Evolutionary conservation across 2,888 invertebrate genomes (phyloP).

Genomic region (Xestoiulus laeticollis): DNA sequence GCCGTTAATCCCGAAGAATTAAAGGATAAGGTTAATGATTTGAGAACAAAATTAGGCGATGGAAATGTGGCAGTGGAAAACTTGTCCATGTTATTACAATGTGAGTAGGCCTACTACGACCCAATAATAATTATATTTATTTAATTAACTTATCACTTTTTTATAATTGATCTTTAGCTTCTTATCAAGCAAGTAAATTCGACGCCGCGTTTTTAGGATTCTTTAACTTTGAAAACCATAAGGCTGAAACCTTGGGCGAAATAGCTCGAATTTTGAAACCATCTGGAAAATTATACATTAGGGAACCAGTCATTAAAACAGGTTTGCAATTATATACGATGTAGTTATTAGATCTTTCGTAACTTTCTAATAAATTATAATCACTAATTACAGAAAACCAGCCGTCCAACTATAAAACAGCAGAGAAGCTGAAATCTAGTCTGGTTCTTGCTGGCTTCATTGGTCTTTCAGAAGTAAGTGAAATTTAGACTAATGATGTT

Average conservation of each 20-base stretch:
- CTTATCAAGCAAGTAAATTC: slow-evolving; percentile 45
- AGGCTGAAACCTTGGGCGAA: slow-evolving; percentile 67
- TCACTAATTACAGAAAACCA: neutral
- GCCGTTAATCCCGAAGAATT: slow-evolving; percentile 66
- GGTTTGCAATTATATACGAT: too few relatives aligned
- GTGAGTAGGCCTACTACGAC: too few relatives aligned
- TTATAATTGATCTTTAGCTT: slow-evolving; percentile 37
- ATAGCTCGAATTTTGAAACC: slow-evolving; percentile 63
- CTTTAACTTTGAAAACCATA: slow-evolving; percentile 60
- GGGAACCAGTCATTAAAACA: slow-evolving; percentile 54
- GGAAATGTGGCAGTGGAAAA: slow-evolving; percentile 70
- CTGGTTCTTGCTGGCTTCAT: slow-evolving; percentile 75
- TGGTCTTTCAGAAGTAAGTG: slow-evolving; percentile 55
- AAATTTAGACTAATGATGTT: neutral
- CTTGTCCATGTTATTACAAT: slow-evolving; percentile 70
- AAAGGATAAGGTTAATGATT: slow-evolving; percentile 68
- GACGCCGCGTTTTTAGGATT: slow-evolving; percentile 42
- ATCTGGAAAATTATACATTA: slow-evolving; percentile 56
- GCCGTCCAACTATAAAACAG: slow-evolving; percentile 56
- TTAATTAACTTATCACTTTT: neutral
- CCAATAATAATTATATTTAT: neutral
- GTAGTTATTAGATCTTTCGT: slow-evolving; percentile 58
- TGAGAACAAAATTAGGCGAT: slow-evolving; percentile 66
- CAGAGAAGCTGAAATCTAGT: slow-evolving; percentile 63
- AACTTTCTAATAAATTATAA: neutral